Base-by-base conservation (phyloP, 35 echinoderm and acorn worm genomes). In the Hemicentrotus pulcherrimus region DNA sequence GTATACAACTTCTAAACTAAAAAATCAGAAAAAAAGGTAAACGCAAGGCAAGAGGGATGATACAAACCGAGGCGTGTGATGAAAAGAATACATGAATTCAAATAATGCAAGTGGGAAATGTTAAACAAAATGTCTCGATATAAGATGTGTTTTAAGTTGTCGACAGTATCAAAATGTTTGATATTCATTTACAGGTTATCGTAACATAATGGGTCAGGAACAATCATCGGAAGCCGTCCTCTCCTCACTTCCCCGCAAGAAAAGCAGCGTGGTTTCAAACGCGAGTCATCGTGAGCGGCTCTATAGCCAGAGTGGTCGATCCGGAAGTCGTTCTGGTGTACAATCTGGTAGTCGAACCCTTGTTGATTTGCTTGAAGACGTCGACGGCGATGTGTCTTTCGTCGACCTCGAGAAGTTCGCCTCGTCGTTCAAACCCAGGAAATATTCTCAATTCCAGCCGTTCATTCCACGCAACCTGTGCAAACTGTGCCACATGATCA, bases 371-470 rank as follows among this genome's bases (percentile, higher is more conserved):
- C 16, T 70, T 19, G 61, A 70, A 5, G 22, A 70, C 19, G 28
- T n/a, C 28, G 22, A n/a, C 19, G 65, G 19, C 18, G 65, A 78
- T 78, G 5, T 78, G 65, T 78, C 65, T 22, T n/a, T 28, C 65
- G 65, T 78, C 65, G 65, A 78, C 65, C 18, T 78, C 65, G 65
- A 78, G 65, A 78, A 78, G 65, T 78, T 78, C 24, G 65, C 7
- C 65, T 78, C 65, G 65, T 78, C 65, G 65, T 78, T 78, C 9
- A 78, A 78, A 78, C 65, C 65, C 19, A 78, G 65, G 65, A 78
- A 78, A 78, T 78, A 78, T 78, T 78, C 65, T n/a, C 65, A 78
- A 22, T 78, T 78, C 65, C 65, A 78, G 65, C 65, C 65, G 65
- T 78, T 78, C 22, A 78, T 78, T 78, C 65, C 65, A 0, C 65